These are phyloP conservation scores for Lithophane semibrunnea DNA, from an alignment of 2,888 invertebrate species.

Conservation along the genomic window DNA sequence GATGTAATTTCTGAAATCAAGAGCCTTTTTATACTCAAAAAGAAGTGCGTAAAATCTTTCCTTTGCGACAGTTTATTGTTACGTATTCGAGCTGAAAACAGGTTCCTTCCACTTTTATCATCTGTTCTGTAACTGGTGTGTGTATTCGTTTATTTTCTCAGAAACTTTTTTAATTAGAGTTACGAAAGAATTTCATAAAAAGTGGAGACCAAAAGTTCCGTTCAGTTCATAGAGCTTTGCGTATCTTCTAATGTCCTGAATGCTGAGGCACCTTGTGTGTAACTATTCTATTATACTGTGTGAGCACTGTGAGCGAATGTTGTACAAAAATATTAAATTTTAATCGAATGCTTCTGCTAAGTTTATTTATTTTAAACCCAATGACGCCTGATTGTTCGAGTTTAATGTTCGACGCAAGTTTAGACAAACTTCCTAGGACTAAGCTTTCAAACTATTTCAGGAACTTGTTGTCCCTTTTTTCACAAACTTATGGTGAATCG, in stretches of 20 bases:
- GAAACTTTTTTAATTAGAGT: constrained; percentile 9
- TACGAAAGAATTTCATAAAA: neutral
- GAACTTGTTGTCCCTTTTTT: neutral
- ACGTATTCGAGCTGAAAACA: constrained; percentile 60
- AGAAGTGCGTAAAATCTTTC: constrained; percentile 59
- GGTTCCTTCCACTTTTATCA: constrained; percentile 55
- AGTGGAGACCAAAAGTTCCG: neutral
- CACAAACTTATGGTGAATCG: neutral
- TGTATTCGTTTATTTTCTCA: constrained; percentile 22
- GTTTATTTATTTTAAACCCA: neutral
- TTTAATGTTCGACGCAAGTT: neutral
- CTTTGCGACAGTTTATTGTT: constrained; percentile 61
- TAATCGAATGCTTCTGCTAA: neutral
- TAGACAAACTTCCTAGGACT: neutral
- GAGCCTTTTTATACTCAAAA: constrained; percentile 76
- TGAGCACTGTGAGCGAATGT: neutral
- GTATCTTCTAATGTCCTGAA: no score
- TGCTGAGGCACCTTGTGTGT: neutral
- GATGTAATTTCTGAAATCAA: constrained; percentile 68
- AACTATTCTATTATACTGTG: neutral
- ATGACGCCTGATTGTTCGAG: neutral
- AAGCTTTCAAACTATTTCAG: neutral
- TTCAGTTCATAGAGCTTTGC: no score
- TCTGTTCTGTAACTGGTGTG: constrained; percentile 38
- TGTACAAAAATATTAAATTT: neutral